phyloP scores from a whole-genome alignment of 2,797 vertebrate genomes.

The Rallus crepitans region DNA sequence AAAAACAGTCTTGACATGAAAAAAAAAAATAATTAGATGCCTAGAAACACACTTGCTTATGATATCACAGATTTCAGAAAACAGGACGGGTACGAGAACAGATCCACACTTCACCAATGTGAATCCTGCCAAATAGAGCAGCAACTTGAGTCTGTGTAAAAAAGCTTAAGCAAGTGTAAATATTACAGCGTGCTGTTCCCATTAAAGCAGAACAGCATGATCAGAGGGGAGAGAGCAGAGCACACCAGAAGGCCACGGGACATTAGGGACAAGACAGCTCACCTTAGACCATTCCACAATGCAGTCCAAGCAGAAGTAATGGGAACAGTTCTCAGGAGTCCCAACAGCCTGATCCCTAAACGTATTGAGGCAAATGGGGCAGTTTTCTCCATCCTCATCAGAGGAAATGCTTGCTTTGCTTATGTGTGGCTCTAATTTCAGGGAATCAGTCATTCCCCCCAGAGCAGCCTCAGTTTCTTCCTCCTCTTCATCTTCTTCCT shows the following conservation, averaged over 20 bases:
- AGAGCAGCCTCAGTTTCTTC: conserved; percentile 60
- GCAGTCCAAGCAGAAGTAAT: conserved; percentile 98
- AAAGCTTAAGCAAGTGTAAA: not conserved
- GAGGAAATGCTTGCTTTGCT: conserved; percentile 75
- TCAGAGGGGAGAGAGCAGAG: not conserved
- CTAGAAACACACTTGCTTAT: not conserved
- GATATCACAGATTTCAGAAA: not conserved
- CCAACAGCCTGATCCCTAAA: conserved; percentile 93
- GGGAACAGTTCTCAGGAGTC: conserved; percentile 93
- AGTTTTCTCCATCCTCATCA: conserved; percentile 92
- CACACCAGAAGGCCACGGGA: conserved; percentile 66
- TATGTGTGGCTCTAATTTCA: conserved; percentile 32
- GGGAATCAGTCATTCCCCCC: not conserved
- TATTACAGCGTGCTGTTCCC: not conserved
- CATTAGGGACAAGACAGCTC: conserved; percentile 22
- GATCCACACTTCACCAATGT: not conserved
- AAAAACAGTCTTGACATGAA: not conserved
- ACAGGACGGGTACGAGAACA: not conserved
- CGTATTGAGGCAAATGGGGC: conserved; percentile 95
- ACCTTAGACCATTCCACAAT: conserved; percentile 97
- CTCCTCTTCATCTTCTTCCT: conserved; percentile 49
- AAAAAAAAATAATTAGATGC: not conserved
- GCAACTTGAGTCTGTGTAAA: not conserved
- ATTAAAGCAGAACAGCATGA: not conserved
- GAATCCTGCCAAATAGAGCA: not conserved